A percentile compares a stretch with the other conserved stretches of the same genome.
phyloP scores from a whole-genome alignment of 2,113 vertebrate genomes.

The Ochotona curzoniae region DNA sequence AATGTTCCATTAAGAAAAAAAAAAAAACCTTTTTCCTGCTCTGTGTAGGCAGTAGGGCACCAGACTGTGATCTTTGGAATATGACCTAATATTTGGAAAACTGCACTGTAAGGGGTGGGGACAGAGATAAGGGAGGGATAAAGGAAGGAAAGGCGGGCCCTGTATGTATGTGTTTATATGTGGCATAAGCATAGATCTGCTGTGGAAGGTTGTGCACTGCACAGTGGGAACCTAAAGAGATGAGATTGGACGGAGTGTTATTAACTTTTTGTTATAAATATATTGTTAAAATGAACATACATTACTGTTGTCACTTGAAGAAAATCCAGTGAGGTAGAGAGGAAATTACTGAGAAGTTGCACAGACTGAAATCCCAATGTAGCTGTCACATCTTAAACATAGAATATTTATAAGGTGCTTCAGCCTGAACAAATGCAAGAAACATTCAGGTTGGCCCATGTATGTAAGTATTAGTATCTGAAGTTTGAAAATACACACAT shows the following conservation, averaged over 20 bases:
- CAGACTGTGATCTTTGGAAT: neutral
- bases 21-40: constrained; percentile 12
- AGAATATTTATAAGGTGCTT: constrained; percentile 23
- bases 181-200: neutral
- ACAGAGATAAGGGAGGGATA: neutral
- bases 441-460: neutral
- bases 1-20: neutral
- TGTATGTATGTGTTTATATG: neutral
- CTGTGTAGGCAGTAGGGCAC: neutral
- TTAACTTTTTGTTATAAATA: neutral
- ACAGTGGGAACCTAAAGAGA: neutral
- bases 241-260: neutral
- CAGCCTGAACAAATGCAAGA: neutral
- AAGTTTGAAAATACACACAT: constrained; percentile 16
- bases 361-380: neutral
- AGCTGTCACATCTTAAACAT: constrained; percentile 1
- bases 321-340: neutral
- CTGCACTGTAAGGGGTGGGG: neutral
- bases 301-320: constrained; percentile 19
- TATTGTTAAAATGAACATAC: constrained; percentile 9
- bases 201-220: neutral
- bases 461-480: constrained; percentile 10
- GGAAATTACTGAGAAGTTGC: constrained; percentile 28
- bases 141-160: neutral
- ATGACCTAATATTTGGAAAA: constrained; percentile 42